A percentile compares a stretch with the other conserved stretches of the same genome.
Conservation (phyloP, 2,797 vertebrate genomes). For the Alfaro cultratus region DNA sequence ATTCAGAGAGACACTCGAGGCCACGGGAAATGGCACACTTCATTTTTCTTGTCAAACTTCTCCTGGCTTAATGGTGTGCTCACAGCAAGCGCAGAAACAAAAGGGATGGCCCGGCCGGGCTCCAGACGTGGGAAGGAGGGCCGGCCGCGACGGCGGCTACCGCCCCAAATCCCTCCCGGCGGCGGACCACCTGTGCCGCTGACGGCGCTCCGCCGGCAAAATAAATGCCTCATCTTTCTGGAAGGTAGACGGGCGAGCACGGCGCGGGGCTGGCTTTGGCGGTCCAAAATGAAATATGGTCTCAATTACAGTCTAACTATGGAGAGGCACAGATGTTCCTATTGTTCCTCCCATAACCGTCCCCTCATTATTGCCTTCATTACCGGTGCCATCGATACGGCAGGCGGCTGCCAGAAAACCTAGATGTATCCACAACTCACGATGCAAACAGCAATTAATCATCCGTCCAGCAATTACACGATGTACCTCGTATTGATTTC, state of each 20-base stretch:
- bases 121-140: constrained; percentile 38
- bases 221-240: constrained; percentile 51
- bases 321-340: constrained; percentile 69
- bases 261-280: constrained; percentile 34
- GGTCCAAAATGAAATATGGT: constrained; percentile 63
- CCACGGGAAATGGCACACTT: constrained; percentile 78
- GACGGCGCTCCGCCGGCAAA: constrained; percentile 27
- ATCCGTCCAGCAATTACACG: constrained; percentile 57
- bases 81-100: constrained; percentile 73
- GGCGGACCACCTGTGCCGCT: constrained; percentile 48
- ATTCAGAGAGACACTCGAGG: constrained; percentile 83
- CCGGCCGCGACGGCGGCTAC: background rate
- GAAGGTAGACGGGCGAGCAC: constrained; percentile 14
- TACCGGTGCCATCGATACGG: constrained; percentile 65
- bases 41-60: constrained; percentile 86
- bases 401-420: constrained; percentile 62
- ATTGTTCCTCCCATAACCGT: constrained; percentile 65
- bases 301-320: constrained; percentile 55
- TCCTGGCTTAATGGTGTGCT: constrained; percentile 75
- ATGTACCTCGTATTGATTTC: constrained; percentile 49
- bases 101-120: constrained; percentile 51
- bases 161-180: constrained; percentile 25
- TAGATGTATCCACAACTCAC: constrained; percentile 62
- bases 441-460: constrained; percentile 70
- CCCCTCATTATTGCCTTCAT: constrained; percentile 74